Evolutionary conservation across 2,113 vertebrate genomes (phyloP).

Genomic region (Addax nasomaculatus): DNA sequence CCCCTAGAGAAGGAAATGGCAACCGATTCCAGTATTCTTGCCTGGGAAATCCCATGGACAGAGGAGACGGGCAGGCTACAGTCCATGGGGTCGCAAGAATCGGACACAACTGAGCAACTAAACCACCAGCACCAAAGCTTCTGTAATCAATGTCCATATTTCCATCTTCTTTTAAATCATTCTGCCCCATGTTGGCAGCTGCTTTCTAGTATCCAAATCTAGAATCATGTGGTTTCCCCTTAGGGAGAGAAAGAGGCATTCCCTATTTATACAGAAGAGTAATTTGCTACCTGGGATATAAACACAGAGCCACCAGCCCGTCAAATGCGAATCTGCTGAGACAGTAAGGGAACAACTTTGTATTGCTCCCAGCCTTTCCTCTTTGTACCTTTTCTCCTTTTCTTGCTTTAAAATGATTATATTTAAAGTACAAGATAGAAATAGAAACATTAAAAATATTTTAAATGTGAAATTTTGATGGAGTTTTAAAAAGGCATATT

Average conservation of each 20-base stretch:
- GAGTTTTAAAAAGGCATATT: background rate
- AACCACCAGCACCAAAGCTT: background rate
- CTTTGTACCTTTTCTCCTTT: constrained; percentile 4
- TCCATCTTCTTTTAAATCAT: background rate
- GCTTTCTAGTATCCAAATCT: constrained; percentile 3
- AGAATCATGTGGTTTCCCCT: background rate
- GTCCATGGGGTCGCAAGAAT: background rate
- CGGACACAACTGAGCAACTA: background rate
- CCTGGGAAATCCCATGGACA: background rate
- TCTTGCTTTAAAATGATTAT: background rate
- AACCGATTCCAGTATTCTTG: background rate
- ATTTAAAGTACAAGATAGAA: background rate
- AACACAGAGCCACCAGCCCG: background rate
- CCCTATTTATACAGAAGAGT: background rate
- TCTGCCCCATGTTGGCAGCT: background rate
- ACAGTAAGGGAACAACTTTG: background rate
- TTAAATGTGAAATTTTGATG: constrained; percentile 8
- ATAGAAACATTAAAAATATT: background rate
- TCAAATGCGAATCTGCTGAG: background rate
- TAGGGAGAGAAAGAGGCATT: background rate
- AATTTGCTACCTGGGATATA: background rate
- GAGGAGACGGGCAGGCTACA: background rate
- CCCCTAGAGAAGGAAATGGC: background rate
- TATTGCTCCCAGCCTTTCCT: background rate
- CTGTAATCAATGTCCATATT: constrained; percentile 8